Conservation (phyloP, 2,797 vertebrate genomes). For the Tiaroga cobitis region DNA sequence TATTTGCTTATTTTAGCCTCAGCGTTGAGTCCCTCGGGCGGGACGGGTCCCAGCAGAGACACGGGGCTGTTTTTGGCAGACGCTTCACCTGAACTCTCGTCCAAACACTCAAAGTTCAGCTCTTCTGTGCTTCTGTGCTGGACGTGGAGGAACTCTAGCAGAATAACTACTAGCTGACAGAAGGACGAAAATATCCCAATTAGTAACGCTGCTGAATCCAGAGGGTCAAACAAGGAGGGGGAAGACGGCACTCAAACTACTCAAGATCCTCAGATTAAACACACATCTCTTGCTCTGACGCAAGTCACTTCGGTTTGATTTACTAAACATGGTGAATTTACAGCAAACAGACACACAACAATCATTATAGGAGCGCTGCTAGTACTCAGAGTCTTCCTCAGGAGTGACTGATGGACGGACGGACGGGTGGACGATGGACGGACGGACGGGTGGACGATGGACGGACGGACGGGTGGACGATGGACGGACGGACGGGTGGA, state of each 20-base stretch:
- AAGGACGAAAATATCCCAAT: neutral
- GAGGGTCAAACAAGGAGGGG: neutral
- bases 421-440: fast-evolving
- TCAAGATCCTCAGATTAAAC: neutral
- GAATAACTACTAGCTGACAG: neutral
- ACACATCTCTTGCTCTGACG: neutral
- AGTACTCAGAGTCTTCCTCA: no score
- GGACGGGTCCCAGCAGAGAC: neutral
- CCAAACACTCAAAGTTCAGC: neutral
- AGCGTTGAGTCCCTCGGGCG: neutral
- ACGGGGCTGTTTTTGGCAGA: neutral
- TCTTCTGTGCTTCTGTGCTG: neutral
- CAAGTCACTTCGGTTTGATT: neutral
- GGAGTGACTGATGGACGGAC: no score
- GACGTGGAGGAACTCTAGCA: neutral
- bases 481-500: no score
- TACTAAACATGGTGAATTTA: neutral
- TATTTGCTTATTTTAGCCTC: neutral
- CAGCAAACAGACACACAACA: neutral
- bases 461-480: fast-evolving
- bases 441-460: fast-evolving
- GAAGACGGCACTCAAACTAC: neutral
- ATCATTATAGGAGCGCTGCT: neutral
- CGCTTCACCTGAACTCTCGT: neutral
- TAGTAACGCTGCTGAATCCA: neutral